Base-by-base conservation (phyloP, 2,888 invertebrate species). In the Cheilosia vulpina region DNA sequence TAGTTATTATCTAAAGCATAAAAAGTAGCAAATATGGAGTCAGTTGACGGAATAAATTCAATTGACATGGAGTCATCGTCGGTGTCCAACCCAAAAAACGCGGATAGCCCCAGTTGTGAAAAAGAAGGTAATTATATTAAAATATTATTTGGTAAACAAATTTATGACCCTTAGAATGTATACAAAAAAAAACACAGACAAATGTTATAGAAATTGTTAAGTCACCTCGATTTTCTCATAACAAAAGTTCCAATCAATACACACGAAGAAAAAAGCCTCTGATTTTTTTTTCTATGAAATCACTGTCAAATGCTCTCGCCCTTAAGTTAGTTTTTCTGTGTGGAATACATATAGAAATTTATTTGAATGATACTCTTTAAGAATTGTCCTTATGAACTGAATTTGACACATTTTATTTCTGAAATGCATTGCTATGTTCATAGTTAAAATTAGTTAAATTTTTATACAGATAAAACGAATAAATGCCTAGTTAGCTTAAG, bases 11-110 rank as follows among this genome's bases (percentile, higher is more conserved):
- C 58, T 53, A 1, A 55, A 50, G 0, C 19, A 19, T 52, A 52
- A 24, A 21, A 69, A 62, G 27, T 34, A 19, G 83, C 69, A 78
- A 93, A 94, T 93, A 96, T 96, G 96, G 96, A 96, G 94, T 96
- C 96, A 93, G 96, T 96, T 92, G 96, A 96, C 93, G 95, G 93
- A 91, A 93, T 95, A 92, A 96, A 96, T 93, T 95, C 95, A 92
- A 96, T 96, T 91, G 96, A 96, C 94, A 94, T 95, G 93, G 96
- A 96, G 93, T 94, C 94, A 92, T 94, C 94, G 90, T 91, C 91
- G 3, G 93, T 93, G 89, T 92, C 93, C 87, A 94, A 93, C 92
- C 95, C 94, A 90, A 94, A 94, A 90, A 94, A 93, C 85, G 94
- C 93, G 88, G 93, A 93, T 88, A 91, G 94, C 90, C 93, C 93